Evolutionary conservation across 2,888 invertebrate species (phyloP).

Genomic region (Cantharis rustica): DNA sequence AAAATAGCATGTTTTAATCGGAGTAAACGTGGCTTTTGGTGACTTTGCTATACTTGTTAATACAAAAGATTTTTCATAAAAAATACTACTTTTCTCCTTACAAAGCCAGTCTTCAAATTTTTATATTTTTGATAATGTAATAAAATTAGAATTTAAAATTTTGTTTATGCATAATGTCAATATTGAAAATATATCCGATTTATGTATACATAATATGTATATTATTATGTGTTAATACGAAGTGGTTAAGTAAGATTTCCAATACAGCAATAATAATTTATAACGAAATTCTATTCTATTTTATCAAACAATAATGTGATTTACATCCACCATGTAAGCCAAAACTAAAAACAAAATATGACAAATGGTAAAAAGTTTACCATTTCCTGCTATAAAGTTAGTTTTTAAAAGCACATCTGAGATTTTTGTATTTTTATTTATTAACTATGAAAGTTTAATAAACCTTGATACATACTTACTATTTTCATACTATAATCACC

Average conservation of each 20-base stretch:
- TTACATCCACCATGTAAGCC: slow-evolving; percentile 19
- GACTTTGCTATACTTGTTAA: no score
- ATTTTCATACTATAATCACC: not conserved
- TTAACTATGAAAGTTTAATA: slow-evolving; percentile 26
- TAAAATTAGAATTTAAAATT: no score
- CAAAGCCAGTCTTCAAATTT: no score
- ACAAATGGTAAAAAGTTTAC: slow-evolving; percentile 35
- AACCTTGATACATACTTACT: not conserved
- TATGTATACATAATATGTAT: no score
- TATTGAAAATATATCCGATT: no score
- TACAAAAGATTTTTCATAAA: no score
- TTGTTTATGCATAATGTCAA: no score
- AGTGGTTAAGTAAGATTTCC: not conserved
- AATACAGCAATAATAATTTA: not conserved
- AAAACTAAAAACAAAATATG: slow-evolving; percentile 31
- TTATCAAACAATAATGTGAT: slow-evolving; percentile 12
- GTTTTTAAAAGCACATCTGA: slow-evolving; percentile 34
- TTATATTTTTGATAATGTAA: no score
- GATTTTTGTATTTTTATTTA: slow-evolving; percentile 34
- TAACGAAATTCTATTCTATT: not conserved
- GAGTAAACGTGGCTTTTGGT: no score
- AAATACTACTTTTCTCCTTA: no score
- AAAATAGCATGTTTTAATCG: no score
- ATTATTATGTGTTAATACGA: no score
- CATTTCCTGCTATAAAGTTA: slow-evolving; percentile 34